A percentile compares a stretch with the other conserved stretches of the same genome.
Evolutionary conservation across 2,888 invertebrate genomes (phyloP).

Genomic region (Crematogaster levior): DNA sequence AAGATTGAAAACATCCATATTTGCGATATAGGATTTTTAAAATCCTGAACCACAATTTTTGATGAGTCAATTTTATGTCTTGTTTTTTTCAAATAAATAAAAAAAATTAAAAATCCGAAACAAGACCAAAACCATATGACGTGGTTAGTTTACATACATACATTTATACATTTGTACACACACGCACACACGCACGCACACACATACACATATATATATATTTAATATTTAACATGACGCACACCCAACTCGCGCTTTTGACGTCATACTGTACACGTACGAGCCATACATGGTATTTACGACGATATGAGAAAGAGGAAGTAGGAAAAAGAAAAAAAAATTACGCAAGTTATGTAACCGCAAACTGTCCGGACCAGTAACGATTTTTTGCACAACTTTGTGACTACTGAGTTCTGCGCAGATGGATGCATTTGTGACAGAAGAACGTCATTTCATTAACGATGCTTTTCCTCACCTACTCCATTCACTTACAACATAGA

Average conservation of each 20-base stretch:
- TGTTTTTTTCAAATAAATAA: background rate
- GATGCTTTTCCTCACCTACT: background rate
- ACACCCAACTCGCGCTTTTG: constrained; percentile 23
- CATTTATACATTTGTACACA: background rate
- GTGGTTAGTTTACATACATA: too few relatives aligned
- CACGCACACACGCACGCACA: too few relatives aligned
- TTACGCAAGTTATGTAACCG: background rate
- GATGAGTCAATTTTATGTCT: background rate
- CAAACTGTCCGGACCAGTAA: constrained; percentile 24
- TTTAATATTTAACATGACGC: constrained; percentile 35
- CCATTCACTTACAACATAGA: background rate
- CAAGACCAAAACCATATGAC: background rate
- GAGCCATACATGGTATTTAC: constrained; percentile 20
- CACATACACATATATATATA: too few relatives aligned
- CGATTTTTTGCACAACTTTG: constrained; percentile 9
- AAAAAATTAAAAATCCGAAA: constrained; percentile 16
- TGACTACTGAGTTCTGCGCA: background rate
- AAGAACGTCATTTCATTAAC: constrained; percentile 28
- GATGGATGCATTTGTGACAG: background rate
- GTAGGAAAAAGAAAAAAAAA: background rate
- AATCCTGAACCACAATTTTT: background rate
- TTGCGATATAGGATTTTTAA: constrained; percentile 2
- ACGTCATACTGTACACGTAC: constrained; percentile 18
- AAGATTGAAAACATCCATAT: background rate
- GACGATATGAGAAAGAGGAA: constrained; percentile 16